phyloP scores from a whole-genome alignment of 2,888 invertebrate species.

The Parnassius orleans region DNA sequence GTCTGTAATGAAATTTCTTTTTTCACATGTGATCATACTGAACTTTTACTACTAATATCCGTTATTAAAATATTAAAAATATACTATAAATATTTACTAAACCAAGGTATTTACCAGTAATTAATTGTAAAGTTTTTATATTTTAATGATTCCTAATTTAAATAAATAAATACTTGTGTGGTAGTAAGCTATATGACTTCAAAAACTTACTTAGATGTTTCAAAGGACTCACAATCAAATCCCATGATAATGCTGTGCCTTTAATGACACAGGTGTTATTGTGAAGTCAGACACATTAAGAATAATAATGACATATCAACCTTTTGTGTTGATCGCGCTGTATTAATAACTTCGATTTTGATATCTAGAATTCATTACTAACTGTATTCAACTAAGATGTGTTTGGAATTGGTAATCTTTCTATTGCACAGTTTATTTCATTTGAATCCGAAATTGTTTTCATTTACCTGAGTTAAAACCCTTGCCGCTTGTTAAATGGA shows the following conservation, averaged over 20 bases:
- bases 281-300: slow-evolving; percentile 8
- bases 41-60: no score
- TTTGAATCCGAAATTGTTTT: slow-evolving; percentile 4
- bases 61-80: no score
- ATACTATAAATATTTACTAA: no score
- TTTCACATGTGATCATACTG: no score
- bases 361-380: slow-evolving; percentile 11
- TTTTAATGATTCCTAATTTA: no score
- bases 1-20: no score
- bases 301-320: slow-evolving; percentile 14
- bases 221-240: slow-evolving; percentile 14
- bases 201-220: not conserved
- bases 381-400: slow-evolving; percentile 11
- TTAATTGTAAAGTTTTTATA: no score
- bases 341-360: slow-evolving; percentile 1
- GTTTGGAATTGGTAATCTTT: slow-evolving; percentile 10
- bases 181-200: no score
- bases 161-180: no score
- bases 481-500: slow-evolving; percentile 3
- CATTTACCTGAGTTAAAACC: slow-evolving; percentile 9
- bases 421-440: slow-evolving; percentile 7
- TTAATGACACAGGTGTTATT: slow-evolving; percentile 6
- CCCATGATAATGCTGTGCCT: slow-evolving; percentile 18
- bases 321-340: not conserved
- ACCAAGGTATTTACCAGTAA: no score